Evolutionary conservation across 2,113 vertebrate genomes (phyloP).

Genomic region (Plectropomus leopardus): DNA sequence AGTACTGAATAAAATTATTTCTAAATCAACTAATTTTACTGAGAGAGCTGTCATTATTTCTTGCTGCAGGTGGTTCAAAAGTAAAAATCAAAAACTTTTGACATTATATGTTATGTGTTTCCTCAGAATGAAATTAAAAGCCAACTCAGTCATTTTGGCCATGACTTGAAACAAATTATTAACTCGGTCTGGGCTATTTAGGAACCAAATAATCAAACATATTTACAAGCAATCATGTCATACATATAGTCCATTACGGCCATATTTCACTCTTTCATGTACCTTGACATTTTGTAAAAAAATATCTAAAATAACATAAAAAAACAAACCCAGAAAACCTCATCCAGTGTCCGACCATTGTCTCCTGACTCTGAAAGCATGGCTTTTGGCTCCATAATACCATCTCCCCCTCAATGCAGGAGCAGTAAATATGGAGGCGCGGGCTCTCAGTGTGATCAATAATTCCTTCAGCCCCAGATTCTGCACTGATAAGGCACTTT

Average conservation of each 20-base stretch:
- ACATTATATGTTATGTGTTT: no score
- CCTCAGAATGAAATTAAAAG: no score
- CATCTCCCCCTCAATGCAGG: slow-evolving; percentile 23
- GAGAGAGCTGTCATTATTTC: no score
- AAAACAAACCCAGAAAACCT: background rate
- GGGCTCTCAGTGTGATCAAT: slow-evolving; percentile 74
- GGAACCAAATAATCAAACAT: background rate
- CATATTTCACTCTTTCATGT: background rate
- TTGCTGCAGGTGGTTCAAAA: no score
- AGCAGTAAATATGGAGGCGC: slow-evolving; percentile 42
- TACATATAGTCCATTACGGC: background rate
- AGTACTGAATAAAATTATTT: no score
- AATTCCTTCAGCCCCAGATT: slow-evolving; percentile 74
- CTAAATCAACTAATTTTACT: no score
- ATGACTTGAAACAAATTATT: background rate
- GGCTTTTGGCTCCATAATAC: slow-evolving; percentile 53
- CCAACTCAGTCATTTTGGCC: no score
- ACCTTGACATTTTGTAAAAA: background rate
- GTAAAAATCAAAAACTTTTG: no score
- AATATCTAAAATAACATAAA: slow-evolving; percentile 42
- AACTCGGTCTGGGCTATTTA: background rate
- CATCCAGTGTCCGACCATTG: background rate
- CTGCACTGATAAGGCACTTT: slow-evolving; percentile 67
- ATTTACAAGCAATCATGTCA: slow-evolving; percentile 12
- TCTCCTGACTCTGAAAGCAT: slow-evolving; percentile 58